Percentiles rank a stretch among this genome's conserved stretches.
phyloP scores from a whole-genome alignment of 2,113 vertebrate genomes.

The Mus spicilegus region DNA sequence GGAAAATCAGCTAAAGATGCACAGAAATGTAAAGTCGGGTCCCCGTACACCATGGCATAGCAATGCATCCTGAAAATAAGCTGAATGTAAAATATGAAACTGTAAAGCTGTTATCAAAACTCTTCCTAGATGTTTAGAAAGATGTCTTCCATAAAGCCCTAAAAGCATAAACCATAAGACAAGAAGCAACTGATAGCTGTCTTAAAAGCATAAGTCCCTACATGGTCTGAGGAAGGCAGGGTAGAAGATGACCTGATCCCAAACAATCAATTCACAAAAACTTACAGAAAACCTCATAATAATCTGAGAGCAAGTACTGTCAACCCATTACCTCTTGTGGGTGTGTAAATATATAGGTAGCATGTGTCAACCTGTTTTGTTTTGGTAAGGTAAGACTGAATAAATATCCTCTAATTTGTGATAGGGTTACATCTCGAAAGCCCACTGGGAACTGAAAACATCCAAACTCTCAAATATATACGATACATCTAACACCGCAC shows the following conservation, averaged over 20 bases:
- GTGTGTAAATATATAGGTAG: accelerated
- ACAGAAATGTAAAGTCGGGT: neutral
- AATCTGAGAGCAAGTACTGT: neutral
- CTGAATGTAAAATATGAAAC: conserved; percentile 16
- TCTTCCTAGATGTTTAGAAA: neutral
- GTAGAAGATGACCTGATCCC: neutral
- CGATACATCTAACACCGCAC: neutral
- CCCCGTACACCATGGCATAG: neutral
- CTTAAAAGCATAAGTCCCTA: neutral
- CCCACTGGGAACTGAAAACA: neutral
- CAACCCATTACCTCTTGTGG: neutral
- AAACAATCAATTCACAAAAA: neutral
- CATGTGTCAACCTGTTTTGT: neutral
- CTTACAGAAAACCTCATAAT: neutral
- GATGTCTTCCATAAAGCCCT: neutral
- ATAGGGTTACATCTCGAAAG: neutral
- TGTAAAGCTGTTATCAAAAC: neutral
- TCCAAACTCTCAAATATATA: neutral
- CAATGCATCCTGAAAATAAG: neutral
- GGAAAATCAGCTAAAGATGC: neutral
- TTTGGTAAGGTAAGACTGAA: neutral
- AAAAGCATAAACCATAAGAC: conserved; percentile 11
- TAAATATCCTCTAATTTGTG: neutral
- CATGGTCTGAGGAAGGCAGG: neutral
- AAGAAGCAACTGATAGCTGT: neutral